phyloP scores from a whole-genome alignment of 2,797 vertebrate species.

The Numenius phaeopus region DNA sequence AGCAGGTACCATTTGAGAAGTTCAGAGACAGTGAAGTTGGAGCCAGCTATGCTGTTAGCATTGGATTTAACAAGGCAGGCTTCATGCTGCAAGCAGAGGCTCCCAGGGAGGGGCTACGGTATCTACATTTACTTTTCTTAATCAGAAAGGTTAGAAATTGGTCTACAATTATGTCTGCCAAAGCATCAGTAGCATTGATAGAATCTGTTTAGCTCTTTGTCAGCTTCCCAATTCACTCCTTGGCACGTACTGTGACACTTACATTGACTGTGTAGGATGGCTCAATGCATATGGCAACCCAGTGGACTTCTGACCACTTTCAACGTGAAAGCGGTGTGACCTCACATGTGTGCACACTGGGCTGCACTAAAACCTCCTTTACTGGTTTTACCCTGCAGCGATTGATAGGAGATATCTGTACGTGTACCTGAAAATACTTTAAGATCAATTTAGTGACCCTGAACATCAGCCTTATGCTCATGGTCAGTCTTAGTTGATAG shows the following conservation, averaged over 20 bases:
- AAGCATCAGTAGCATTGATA: neutral
- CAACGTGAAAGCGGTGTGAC: neutral
- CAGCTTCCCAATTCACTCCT: neutral
- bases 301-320: neutral
- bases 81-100: neutral
- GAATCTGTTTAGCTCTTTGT: neutral
- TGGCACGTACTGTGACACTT: neutral
- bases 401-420: neutral
- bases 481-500: neutral
- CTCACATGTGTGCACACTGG: fast-evolving
- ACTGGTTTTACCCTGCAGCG: neutral
- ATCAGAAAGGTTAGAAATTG: neutral
- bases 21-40: neutral
- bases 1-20: neutral
- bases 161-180: neutral
- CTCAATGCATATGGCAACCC: neutral
- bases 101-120: neutral
- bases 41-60: neutral
- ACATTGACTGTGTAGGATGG: neutral
- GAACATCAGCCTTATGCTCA: neutral
- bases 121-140: neutral
- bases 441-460: neutral
- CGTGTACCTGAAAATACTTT: neutral
- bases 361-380: neutral
- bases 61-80: neutral